phyloP scores from a whole-genome alignment of 2,113 vertebrate genomes.

The Bubalus kerabau region DNA sequence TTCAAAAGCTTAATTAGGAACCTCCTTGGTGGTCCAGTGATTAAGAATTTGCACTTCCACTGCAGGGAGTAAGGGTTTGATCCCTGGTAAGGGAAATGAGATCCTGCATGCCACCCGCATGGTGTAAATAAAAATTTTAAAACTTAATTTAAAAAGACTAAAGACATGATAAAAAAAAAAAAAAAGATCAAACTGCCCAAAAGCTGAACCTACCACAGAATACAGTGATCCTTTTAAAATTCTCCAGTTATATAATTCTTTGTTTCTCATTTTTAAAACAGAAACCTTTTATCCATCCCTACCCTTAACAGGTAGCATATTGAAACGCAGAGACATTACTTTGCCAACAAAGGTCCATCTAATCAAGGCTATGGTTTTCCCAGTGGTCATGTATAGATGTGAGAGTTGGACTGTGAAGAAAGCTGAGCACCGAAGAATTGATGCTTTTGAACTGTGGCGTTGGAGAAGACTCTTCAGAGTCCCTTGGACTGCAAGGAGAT shows the following conservation, averaged over 20 bases:
- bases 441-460: no score
- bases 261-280: conserved; percentile 18
- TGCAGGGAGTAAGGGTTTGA: neutral
- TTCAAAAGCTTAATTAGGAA: neutral
- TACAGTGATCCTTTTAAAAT: neutral
- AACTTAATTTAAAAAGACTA: neutral
- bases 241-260: neutral
- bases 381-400: no score
- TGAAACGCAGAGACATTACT: no score
- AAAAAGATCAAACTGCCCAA: neutral
- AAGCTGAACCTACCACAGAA: neutral
- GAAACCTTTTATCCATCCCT: neutral
- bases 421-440: no score
- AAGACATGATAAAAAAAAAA: neutral
- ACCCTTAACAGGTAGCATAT: neutral
- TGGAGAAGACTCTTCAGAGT: no score
- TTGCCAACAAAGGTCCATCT: no score
- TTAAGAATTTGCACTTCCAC: neutral
- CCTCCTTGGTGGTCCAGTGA: neutral
- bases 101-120: neutral
- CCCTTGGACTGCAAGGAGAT: no score
- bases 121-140: neutral
- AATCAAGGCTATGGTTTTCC: no score
- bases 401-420: no score
- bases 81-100: neutral